phyloP scores from a whole-genome alignment of 2,113 vertebrate genomes.

The Myanophis thanlyinensis region DNA sequence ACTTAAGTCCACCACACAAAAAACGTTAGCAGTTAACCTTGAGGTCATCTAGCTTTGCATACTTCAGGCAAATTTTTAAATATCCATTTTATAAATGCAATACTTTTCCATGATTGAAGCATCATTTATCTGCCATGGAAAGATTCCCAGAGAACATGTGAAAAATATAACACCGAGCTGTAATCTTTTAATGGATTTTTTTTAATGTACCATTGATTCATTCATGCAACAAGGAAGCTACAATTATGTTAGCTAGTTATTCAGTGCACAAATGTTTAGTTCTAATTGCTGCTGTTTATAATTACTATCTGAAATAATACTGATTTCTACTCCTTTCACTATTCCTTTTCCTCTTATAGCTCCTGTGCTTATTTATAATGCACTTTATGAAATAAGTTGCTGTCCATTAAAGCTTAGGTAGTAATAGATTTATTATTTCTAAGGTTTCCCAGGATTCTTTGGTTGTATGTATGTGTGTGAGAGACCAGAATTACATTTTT shows the following conservation, averaged over 20 bases:
- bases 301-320: neutral
- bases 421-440: neutral
- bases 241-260: neutral
- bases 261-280: neutral
- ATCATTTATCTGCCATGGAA: constrained; percentile 8
- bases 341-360: neutral
- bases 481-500: neutral
- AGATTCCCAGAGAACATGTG: neutral
- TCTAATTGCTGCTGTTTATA: neutral
- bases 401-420: neutral
- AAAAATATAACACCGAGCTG: neutral
- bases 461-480: neutral
- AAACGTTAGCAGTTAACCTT: fast-evolving
- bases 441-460: neutral
- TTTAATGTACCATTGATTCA: neutral
- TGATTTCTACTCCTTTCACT: neutral
- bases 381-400: neutral
- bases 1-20: fast-evolving
- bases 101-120: constrained; percentile 46
- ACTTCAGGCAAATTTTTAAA: neutral
- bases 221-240: neutral
- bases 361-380: neutral
- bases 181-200: neutral
- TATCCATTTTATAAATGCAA: neutral
- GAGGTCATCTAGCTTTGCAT: neutral